phyloP scores from a whole-genome alignment of 2,888 invertebrate genomes.

The Podotricha telesiphe region DNA sequence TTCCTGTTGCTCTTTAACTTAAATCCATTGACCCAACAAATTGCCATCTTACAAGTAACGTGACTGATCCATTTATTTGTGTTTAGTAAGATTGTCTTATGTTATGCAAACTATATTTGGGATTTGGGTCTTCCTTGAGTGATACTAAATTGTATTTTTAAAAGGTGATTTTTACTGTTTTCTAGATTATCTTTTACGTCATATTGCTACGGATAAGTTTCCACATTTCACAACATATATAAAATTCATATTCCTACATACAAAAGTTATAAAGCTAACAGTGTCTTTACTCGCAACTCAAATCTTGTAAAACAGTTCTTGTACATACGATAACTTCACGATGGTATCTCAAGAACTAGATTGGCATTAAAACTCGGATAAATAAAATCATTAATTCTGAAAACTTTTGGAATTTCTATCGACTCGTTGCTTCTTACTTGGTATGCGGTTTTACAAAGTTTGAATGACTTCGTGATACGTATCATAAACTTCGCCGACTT shows the following conservation, averaged over 20 bases:
- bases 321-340: constrained; percentile 27
- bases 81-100: constrained; percentile 68
- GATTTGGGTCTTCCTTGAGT: constrained; percentile 43
- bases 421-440: constrained; percentile 38
- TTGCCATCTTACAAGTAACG: constrained; percentile 68
- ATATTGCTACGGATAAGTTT: not conserved
- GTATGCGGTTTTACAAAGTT: constrained; percentile 44
- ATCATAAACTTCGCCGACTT: constrained; percentile 37
- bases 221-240: not conserved
- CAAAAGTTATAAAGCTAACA: constrained; percentile 10
- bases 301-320: constrained; percentile 26
- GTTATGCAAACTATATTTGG: constrained; percentile 71
- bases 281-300: constrained; percentile 8
- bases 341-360: constrained; percentile 32
- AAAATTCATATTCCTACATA: not conserved
- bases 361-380: constrained; percentile 38
- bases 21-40: constrained; percentile 72
- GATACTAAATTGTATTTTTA: constrained; percentile 33
- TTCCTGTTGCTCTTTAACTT: constrained; percentile 67
- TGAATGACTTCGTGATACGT: constrained; percentile 43
- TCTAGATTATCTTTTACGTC: not conserved
- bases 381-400: constrained; percentile 37
- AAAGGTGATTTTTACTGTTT: constrained; percentile 20
- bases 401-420: constrained; percentile 33
- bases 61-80: constrained; percentile 74